Base-by-base conservation (phyloP, 2,113 vertebrate genomes). In the Corynorhinus townsendii region DNA sequence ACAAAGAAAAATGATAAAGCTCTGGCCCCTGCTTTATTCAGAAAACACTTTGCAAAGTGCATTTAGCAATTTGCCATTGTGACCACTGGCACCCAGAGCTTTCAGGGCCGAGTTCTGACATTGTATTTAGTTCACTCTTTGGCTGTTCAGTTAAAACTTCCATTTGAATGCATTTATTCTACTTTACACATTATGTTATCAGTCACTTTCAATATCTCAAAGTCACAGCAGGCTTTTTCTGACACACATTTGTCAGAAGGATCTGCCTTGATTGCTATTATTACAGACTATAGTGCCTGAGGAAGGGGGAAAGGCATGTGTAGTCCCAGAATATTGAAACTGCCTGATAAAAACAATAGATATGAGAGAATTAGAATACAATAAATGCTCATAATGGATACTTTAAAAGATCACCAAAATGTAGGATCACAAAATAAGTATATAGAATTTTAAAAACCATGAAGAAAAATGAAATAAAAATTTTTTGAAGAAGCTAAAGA, bases 111-210 rank as follows among this genome's bases (percentile, higher is more conserved):
- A 94, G 85, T 90, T 93, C 96, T 95, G 96, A 97, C 97, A 90
- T 96, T 88, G 95, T 97, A 85, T 98, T 98, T 98, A 96, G 98
- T 97, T 98, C 97, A 94, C 96, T 96, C 96, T 98, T 98, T 84
- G 96, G 97, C 94, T 98, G 96, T 97, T 98, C 97, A 97, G 98
- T 97, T 97, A 96, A 98, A 98, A 97, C 97, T 97, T 97, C 97
- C 97, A 98, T 98, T 98, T 98, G 97, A 97, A 98, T 98, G 98
- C 98, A 98, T 98, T 98, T 98, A 98, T 98, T 98, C 98, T 96
- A 97, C 97, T 98, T 97, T 95, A 89, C 96, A 96, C 97, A 96
- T 98, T 98, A 98, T 98, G 98, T 98, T 98, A 98, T 98, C 98
- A 98, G 98, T 98, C 98, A 98, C 97, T 98, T 98, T 90, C 97